Percentiles rank a stretch among this genome's conserved stretches.
phyloP scores from a whole-genome alignment of 2,797 vertebrate genomes.

The Chaunax sp. region DNA sequence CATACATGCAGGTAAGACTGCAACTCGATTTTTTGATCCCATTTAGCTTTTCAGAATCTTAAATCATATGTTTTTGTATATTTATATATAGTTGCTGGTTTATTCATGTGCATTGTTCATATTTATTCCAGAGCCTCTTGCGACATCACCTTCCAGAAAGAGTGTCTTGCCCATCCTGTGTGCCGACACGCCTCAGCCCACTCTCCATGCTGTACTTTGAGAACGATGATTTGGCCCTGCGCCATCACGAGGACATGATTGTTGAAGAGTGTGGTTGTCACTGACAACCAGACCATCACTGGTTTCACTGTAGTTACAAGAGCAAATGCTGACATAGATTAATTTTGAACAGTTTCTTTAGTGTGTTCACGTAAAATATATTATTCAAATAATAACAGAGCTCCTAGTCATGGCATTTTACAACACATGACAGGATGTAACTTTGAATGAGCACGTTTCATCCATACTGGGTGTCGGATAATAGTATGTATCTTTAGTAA shows the following conservation, averaged over 20 bases:
- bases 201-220: slow-evolving; percentile 94
- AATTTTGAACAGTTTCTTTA: background rate
- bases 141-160: slow-evolving; percentile 86
- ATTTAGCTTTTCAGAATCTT: background rate
- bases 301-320: background rate
- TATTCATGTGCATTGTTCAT: background rate
- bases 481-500: slow-evolving; percentile 23
- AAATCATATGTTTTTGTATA: background rate
- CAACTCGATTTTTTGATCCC: background rate
- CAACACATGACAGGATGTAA: background rate
- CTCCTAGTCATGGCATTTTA: background rate
- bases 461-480: slow-evolving; percentile 37
- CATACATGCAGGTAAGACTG: slow-evolving; percentile 90
- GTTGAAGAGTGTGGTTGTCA: slow-evolving; percentile 93
- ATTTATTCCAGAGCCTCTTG: slow-evolving; percentile 86
- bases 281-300: slow-evolving; percentile 58
- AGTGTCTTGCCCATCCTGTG: slow-evolving; percentile 86
- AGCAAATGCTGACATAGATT: background rate
- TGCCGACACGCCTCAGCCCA: slow-evolving; percentile 86
- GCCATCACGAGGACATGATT: slow-evolving; percentile 93
- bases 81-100: background rate
- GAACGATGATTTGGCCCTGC: slow-evolving; percentile 82
- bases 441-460: slow-evolving; percentile 27
- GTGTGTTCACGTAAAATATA: slow-evolving; percentile 13
- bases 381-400: slow-evolving; percentile 9